These are phyloP conservation scores for Dioctria linearis DNA, from an alignment of 2,888 invertebrate genomes.

Conservation along the genomic window DNA sequence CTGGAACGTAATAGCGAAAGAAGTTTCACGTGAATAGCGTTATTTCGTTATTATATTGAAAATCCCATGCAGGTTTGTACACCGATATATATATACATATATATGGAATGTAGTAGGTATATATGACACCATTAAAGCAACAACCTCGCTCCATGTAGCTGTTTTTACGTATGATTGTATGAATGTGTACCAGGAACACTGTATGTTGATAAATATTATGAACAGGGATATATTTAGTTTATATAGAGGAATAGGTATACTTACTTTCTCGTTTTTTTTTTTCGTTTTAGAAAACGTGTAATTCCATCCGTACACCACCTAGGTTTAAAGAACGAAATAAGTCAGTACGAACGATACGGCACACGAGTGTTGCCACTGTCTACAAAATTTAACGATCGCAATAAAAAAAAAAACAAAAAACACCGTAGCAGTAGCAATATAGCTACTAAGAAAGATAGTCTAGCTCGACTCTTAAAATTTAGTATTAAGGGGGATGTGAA, in stretches of 20 bases:
- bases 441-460: not conserved
- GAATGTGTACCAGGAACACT: not conserved
- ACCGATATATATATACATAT: not conserved
- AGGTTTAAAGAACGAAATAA: constrained; percentile 30
- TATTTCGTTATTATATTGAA: constrained; percentile 56
- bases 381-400: constrained; percentile 45
- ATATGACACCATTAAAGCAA: constrained; percentile 52
- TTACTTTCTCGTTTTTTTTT: too few species aligned
- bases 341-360: not conserved
- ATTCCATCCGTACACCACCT: not conserved
- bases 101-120: not conserved
- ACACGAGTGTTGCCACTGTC: constrained; percentile 35
- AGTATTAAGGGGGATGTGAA: not conserved
- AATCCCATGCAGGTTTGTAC: constrained; percentile 42
- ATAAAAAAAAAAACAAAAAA: constrained; percentile 10
- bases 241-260: not conserved
- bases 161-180: not conserved
- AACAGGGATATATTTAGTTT: not conserved
- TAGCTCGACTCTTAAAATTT: not conserved
- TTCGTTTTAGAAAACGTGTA: constrained; percentile 8
- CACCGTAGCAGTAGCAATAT: too few species aligned
- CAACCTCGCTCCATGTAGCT: constrained; percentile 15
- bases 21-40: constrained; percentile 55
- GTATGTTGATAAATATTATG: constrained; percentile 3
- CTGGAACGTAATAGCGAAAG: constrained; percentile 26